phyloP scores from a whole-genome alignment of 2,888 invertebrate genomes.

The Dasysyrphus tricinctus region DNA sequence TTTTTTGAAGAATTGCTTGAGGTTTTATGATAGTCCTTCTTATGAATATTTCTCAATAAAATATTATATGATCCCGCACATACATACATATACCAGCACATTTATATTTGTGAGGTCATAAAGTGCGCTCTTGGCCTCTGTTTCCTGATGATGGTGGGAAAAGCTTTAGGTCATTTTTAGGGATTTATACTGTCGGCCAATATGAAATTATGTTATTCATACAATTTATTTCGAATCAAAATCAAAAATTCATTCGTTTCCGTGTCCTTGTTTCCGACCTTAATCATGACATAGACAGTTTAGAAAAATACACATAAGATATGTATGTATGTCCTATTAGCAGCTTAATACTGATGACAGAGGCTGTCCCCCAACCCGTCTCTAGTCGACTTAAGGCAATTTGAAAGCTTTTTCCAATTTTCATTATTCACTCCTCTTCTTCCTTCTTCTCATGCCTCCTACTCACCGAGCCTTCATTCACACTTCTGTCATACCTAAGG shows the following conservation, averaged over 20 bases:
- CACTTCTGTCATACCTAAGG: background rate
- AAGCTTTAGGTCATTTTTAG: slow-evolving; percentile 51
- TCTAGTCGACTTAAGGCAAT: background rate
- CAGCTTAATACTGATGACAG: background rate
- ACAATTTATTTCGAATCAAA: slow-evolving; percentile 72
- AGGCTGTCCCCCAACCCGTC: background rate
- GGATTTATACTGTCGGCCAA: slow-evolving; percentile 61
- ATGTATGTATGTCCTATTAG: background rate
- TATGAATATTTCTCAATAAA: slow-evolving; percentile 65
- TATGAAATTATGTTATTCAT: slow-evolving; percentile 39
- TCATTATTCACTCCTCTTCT: slow-evolving; percentile 47
- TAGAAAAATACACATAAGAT: background rate
- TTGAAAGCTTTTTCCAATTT: slow-evolving; percentile 48
- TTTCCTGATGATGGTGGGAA: background rate
- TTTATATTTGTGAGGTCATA: slow-evolving; percentile 38
- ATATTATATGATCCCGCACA: slow-evolving; percentile 19
- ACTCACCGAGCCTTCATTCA: background rate
- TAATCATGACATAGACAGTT: slow-evolving; percentile 28
- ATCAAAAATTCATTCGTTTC: slow-evolving; percentile 56
- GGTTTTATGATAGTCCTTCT: slow-evolving; percentile 60
- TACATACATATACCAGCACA: background rate
- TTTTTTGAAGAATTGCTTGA: slow-evolving; percentile 25
- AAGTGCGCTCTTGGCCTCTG: slow-evolving; percentile 14
- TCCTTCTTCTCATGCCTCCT: background rate
- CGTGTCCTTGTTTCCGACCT: slow-evolving; percentile 51